A percentile compares a stretch with the other conserved stretches of the same genome.
Evolutionary conservation across 2,113 vertebrate species (phyloP).

Genomic region (Erythrocercus mccallii): DNA sequence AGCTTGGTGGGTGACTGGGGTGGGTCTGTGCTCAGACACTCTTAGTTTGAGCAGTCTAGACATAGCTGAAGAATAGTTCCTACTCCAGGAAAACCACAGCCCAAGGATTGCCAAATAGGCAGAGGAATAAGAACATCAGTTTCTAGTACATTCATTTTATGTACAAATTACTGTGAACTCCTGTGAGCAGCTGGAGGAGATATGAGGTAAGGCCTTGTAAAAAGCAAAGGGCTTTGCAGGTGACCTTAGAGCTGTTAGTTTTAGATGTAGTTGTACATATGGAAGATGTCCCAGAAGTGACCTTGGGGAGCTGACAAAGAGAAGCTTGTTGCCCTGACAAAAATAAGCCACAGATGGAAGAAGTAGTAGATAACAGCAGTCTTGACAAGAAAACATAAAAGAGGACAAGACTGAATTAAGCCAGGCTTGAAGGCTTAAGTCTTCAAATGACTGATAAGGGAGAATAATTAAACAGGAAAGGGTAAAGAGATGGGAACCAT

Average conservation of each 20-base stretch:
- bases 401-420: neutral
- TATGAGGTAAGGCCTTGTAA: neutral
- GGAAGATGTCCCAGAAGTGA: neutral
- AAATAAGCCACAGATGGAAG: slow-evolving; percentile 26
- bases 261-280: neutral
- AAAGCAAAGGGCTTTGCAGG: slow-evolving; percentile 3
- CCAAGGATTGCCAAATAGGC: neutral
- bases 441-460: slow-evolving; percentile 28
- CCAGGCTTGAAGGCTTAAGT: neutral
- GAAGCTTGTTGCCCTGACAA: neutral
- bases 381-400: slow-evolving; percentile 40
- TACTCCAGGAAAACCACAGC: slow-evolving; percentile 1
- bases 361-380: neutral
- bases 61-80: neutral
- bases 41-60: neutral
- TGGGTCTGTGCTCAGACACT: neutral
- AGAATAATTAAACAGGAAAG: slow-evolving; percentile 24
- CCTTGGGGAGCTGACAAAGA: slow-evolving; percentile 14
- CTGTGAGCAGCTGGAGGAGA: neutral
- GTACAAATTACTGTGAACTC: neutral
- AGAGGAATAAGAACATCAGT: neutral
- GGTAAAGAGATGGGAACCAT: neutral
- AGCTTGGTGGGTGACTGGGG: neutral
- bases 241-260: neutral
- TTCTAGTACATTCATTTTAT: neutral